Base-by-base conservation (phyloP, 35 echinoderm and acorn worm genomes). In the Lytechinus pictus region DNA sequence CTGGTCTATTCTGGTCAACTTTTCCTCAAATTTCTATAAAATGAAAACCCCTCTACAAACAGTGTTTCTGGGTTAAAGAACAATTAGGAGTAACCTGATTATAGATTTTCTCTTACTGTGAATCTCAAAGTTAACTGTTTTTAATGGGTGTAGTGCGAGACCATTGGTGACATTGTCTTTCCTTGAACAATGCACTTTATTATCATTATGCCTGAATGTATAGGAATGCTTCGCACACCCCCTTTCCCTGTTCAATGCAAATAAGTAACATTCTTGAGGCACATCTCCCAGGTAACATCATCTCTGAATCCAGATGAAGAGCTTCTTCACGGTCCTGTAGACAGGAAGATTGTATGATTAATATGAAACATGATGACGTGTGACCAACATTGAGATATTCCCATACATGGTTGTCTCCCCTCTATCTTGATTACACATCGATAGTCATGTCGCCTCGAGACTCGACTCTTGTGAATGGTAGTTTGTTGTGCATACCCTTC, bases 381-480 rank as follows among this genome's bases (percentile, higher is more conserved):
- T 79, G 66, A 79, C 66, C n/a, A 79, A 79, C 66, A 79, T 79
- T n/a, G 66, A 79, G 66, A 79, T 79, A 79, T 79, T 16, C 66
- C 66, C 14, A 58, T n/a, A 79, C 66, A 79, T 24, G 66, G 21
- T 79, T 79, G 66, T 79, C 66, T 79, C 66, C 19, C n/a, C 66
- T 24, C 21, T 24, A 79, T 79, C n/a, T 14, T 24, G 66, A 79
- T 79, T 79, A 24, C 19, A 79, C 66, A 79, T 79, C 66, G 4
- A 79, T 79, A 79, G 66, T 79, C 19, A 16, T 79, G 66, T 14
- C 66, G 66, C 66, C 66, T 79, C 16, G 19, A 24, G 66, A 79
- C 8, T 44, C 33, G 33, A 44, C 2, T 0, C 33, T 44, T 44
- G 33, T 44, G 33, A 44, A 44, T 44, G 33, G 33, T 2, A 44